phyloP scores from a whole-genome alignment of 1,140 invertebrate species.

The Calephelis virginiensis region DNA sequence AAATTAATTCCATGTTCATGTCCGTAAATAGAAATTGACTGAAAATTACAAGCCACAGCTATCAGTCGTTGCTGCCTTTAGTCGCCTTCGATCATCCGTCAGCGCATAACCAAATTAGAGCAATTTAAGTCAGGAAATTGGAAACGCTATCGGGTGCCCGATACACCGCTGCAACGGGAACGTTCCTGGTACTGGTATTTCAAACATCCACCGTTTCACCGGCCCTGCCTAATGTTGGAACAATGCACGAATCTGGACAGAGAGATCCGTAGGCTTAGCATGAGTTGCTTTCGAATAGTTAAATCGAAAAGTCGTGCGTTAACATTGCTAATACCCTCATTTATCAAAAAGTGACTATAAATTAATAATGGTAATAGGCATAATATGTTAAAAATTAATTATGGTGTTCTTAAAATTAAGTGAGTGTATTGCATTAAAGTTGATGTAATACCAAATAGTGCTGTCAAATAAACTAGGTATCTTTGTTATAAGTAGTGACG shows the following conservation, averaged over 20 bases:
- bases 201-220: conserved; percentile 71
- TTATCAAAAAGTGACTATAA: no score
- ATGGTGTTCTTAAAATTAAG: no score
- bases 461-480: no score
- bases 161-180: conserved; percentile 55
- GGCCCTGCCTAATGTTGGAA: conserved; percentile 68
- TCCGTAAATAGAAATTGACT: conserved; percentile 28
- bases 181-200: conserved; percentile 61
- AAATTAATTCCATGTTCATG: neutral
- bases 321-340: no score
- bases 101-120: conserved; percentile 76
- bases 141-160: conserved; percentile 69
- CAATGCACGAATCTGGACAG: conserved; percentile 75
- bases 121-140: conserved; percentile 78
- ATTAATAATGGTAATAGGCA: no score
- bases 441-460: no score
- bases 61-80: conserved; percentile 50
- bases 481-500: no score
- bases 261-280: conserved; percentile 46
- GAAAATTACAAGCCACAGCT: conserved; percentile 49
- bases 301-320: no score
- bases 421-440: no score
- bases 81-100: conserved; percentile 66
- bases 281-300: no score
- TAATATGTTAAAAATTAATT: no score